A percentile compares a stretch with the other conserved stretches of the same genome.
phyloP scores from a whole-genome alignment of 2,888 invertebrate species.

The Eutolmus rufibarbis region DNA sequence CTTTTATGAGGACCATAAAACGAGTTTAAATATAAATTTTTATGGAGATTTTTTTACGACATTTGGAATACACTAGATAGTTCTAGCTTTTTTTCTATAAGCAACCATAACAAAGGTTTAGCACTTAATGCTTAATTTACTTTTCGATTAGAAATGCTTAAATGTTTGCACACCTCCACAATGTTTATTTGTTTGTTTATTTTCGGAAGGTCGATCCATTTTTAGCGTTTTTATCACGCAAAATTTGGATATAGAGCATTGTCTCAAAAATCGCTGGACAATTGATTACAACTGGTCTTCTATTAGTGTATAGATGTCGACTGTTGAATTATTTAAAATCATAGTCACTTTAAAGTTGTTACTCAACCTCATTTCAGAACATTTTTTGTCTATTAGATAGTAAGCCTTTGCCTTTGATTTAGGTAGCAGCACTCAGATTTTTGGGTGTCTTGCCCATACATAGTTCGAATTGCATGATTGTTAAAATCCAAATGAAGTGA shows the following conservation, averaged over 20 bases:
- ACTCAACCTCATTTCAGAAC: no score
- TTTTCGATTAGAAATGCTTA: not conserved
- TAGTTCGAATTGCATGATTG: no score
- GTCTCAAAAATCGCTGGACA: conserved; percentile 53
- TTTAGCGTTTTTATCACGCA: not conserved
- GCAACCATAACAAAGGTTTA: not conserved
- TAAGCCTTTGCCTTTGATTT: no score
- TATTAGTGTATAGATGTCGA: not conserved
- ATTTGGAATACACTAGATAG: not conserved
- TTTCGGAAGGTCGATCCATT: not conserved
- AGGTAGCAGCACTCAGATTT: no score
- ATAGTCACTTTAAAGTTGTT: no score
- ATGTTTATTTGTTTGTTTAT: not conserved
- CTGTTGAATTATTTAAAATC: not conserved
- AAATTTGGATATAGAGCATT: conserved; percentile 49
- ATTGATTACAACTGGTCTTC: conserved; percentile 51
- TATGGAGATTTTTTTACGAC: not conserved
- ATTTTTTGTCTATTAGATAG: no score
- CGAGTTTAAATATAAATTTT: not conserved
- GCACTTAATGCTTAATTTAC: not conserved
- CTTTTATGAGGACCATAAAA: not conserved
- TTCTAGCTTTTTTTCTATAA: not conserved
- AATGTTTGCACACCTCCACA: not conserved
- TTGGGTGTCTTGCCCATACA: no score
- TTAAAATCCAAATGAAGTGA: no score